Evolutionary conservation across 1,140 invertebrate genomes (phyloP).

Genomic region (Battus philenor): DNA sequence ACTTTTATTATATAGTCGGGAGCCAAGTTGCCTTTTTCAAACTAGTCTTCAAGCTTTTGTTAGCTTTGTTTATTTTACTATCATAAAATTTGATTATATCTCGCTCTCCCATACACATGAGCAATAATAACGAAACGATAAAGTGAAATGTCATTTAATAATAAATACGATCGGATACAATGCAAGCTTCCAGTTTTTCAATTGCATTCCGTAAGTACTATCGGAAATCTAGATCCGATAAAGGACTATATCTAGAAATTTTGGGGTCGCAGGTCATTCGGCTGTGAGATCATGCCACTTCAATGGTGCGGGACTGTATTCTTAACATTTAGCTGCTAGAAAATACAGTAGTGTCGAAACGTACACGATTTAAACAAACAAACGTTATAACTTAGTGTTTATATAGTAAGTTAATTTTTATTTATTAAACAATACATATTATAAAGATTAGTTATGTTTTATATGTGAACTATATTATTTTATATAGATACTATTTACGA

Average conservation of each 20-base stretch:
- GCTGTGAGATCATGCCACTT: not conserved
- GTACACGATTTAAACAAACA: too few relatives aligned
- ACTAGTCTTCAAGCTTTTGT: not conserved
- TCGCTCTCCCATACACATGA: too few relatives aligned
- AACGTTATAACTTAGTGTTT: too few relatives aligned
- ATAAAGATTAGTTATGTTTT: too few relatives aligned
- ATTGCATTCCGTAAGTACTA: conserved; percentile 3
- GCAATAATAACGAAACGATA: not conserved
- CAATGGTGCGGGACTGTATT: conserved; percentile 2
- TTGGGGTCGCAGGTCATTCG: conserved; percentile 7
- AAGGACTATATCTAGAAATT: conserved; percentile 14
- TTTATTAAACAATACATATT: too few relatives aligned
- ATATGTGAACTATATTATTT: too few relatives aligned
- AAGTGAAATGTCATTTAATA: not conserved
- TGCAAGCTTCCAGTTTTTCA: not conserved
- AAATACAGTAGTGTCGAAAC: too few relatives aligned
- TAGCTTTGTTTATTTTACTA: not conserved
- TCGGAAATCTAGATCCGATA: conserved; percentile 3
- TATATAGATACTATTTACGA: too few relatives aligned
- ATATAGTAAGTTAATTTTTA: too few relatives aligned
- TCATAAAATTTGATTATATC: not conserved
- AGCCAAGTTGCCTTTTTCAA: not conserved
- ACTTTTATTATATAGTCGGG: conserved; percentile 8
- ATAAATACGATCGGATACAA: not conserved
- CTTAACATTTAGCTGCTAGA: too few relatives aligned